phyloP scores from a whole-genome alignment of 1,140 invertebrate genomes.

The Achatina immaculata region DNA sequence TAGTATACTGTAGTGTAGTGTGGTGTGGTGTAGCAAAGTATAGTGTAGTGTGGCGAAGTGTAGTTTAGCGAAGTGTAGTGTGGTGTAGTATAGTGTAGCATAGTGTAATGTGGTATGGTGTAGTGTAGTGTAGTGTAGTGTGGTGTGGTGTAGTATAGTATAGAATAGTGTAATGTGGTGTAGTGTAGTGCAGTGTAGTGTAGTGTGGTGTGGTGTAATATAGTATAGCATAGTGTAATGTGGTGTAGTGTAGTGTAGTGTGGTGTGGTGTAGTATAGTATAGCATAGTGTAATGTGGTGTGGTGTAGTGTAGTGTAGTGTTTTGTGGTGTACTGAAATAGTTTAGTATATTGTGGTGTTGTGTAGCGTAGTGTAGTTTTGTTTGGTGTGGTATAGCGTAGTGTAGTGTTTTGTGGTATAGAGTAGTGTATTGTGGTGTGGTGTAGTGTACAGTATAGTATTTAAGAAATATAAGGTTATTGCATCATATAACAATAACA shows the following conservation, averaged over 20 bases:
- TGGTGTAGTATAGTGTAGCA: background rate
- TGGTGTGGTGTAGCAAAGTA: background rate
- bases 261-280: background rate
- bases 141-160: constrained; percentile 42
- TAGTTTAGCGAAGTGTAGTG: background rate
- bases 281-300: background rate
- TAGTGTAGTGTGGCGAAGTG: constrained; percentile 14
- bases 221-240: background rate
- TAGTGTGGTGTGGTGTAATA: constrained; percentile 40
- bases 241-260: constrained; percentile 3
- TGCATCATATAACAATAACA: no score
- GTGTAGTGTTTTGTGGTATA: constrained; percentile 31
- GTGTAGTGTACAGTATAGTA: constrained; percentile 39
- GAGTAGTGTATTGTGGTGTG: constrained; percentile 28
- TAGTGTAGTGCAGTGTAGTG: constrained; percentile 39
- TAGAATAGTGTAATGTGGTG: constrained; percentile 42
- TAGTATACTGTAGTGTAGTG: constrained; percentile 17
- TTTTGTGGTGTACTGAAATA: constrained; percentile 36
- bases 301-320: constrained; percentile 36
- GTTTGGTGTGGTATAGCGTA: constrained; percentile 26
- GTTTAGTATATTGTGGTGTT: constrained; percentile 36
- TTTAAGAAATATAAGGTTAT: constrained; percentile 35
- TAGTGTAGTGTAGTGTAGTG: constrained; percentile 39
- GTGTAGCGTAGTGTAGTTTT: constrained; percentile 37
- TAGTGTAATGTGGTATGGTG: constrained; percentile 36